Evolutionary conservation across 2,113 vertebrate genomes (phyloP).

Genomic region (Thunnus thynnus): DNA sequence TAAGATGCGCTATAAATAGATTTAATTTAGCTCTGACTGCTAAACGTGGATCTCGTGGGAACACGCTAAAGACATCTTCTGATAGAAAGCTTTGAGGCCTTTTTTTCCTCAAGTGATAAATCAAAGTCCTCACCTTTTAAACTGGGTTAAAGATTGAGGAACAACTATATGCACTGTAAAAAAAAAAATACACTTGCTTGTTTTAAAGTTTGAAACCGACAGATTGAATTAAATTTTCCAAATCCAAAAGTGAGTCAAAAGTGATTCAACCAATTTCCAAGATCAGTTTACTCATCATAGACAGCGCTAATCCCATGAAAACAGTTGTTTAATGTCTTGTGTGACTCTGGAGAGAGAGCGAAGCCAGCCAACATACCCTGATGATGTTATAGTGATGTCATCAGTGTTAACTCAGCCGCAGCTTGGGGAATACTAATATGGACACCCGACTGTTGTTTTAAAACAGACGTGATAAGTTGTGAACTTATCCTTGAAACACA

Average conservation of each 20-base stretch:
- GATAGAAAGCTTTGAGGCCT: neutral
- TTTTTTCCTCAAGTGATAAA: neutral
- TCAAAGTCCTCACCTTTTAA: slow-evolving; percentile 1
- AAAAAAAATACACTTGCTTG: neutral
- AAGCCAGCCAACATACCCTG: neutral
- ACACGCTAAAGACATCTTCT: slow-evolving; percentile 16
- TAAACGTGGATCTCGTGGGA: slow-evolving; percentile 40
- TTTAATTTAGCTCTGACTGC: slow-evolving; percentile 24
- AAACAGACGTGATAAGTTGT: too few species aligned
- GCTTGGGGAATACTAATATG: too few species aligned
- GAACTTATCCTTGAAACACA: too few species aligned
- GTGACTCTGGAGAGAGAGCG: too few species aligned
- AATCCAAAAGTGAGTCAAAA: too few species aligned
- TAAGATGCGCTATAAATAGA: slow-evolving; percentile 43
- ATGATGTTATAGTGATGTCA: neutral
- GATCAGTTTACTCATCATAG: too few species aligned
- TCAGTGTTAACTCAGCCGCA: neutral
- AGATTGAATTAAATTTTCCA: too few species aligned
- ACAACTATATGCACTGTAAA: neutral
- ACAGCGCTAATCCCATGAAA: too few species aligned
- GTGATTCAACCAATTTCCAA: too few species aligned
- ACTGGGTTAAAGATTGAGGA: neutral
- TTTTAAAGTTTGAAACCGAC: too few species aligned
- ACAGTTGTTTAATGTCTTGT: too few species aligned
- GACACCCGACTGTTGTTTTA: neutral